Evolutionary conservation across 2,888 invertebrate species (phyloP).

Genomic region (Drosophila cognata): DNA sequence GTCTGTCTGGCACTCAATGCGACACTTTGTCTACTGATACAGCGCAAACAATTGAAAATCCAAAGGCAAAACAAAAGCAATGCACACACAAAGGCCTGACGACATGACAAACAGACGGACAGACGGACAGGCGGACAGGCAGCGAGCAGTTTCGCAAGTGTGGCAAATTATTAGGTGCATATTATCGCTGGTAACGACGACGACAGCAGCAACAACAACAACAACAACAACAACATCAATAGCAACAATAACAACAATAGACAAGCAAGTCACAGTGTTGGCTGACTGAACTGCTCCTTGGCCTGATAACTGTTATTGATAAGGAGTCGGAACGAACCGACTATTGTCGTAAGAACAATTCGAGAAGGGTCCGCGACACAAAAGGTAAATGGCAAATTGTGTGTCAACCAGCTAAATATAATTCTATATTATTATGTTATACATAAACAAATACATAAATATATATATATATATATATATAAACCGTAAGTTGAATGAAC

Average conservation of each 20-base stretch:
- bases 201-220: background rate
- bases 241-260: constrained; percentile 4
- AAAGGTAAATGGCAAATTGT: constrained; percentile 1
- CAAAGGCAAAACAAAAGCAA: constrained; percentile 49
- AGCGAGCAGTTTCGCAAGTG: constrained; percentile 32
- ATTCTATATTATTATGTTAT: background rate
- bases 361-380: background rate
- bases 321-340: constrained; percentile 5
- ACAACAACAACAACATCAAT: background rate
- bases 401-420: constrained; percentile 3
- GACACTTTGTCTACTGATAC: constrained; percentile 78
- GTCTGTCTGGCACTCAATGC: constrained; percentile 59
- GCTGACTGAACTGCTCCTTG: constrained; percentile 30
- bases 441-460: background rate
- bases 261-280: constrained; percentile 27
- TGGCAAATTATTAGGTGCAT: constrained; percentile 68
- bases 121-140: too few relatives aligned
- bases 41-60: constrained; percentile 50
- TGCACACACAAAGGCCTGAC: constrained; percentile 52
- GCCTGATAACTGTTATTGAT: constrained; percentile 48
- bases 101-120: constrained; percentile 25
- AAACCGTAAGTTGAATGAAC: constrained; percentile 32
- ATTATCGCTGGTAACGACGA: constrained; percentile 39
- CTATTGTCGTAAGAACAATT: constrained; percentile 2
- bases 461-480: background rate